A percentile compares a stretch with the other conserved stretches of the same genome.
Conservation (phyloP, 2,113 vertebrate genomes). For the Sclerurus mexicanus region DNA sequence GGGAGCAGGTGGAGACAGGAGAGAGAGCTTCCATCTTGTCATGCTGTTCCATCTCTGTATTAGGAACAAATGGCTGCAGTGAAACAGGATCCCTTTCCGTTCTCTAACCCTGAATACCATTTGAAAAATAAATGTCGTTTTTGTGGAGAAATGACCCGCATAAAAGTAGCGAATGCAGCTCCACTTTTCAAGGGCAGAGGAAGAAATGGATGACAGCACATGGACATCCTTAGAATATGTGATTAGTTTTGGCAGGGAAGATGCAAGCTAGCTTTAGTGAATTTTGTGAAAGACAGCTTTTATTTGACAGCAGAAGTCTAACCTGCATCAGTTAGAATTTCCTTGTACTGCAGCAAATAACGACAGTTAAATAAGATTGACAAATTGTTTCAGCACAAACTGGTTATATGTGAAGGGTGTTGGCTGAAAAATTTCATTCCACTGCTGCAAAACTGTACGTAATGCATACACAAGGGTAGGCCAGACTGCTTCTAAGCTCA, state of each 20-base stretch:
- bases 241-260: not conserved
- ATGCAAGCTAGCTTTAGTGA: not conserved
- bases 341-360: not conserved
- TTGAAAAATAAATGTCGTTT: not conserved
- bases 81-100: not conserved
- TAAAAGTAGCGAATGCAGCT: not conserved
- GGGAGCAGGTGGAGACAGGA: not conserved
- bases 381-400: not conserved
- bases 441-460: not conserved
- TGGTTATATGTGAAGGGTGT: not conserved
- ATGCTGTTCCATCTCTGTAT: not conserved
- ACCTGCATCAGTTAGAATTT: not conserved
- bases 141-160: not conserved
- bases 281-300: not conserved
- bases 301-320: not conserved
- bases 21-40: not conserved
- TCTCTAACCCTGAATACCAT: not conserved
- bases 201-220: not conserved
- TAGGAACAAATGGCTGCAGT: not conserved
- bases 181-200: not conserved
- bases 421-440: not conserved
- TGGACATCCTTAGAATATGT: not conserved
- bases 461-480: not conserved
- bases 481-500: not conserved
- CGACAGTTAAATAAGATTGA: not conserved